Evolutionary conservation across 2,113 vertebrate species (phyloP).

Genomic region (Corvus moneduloides): DNA sequence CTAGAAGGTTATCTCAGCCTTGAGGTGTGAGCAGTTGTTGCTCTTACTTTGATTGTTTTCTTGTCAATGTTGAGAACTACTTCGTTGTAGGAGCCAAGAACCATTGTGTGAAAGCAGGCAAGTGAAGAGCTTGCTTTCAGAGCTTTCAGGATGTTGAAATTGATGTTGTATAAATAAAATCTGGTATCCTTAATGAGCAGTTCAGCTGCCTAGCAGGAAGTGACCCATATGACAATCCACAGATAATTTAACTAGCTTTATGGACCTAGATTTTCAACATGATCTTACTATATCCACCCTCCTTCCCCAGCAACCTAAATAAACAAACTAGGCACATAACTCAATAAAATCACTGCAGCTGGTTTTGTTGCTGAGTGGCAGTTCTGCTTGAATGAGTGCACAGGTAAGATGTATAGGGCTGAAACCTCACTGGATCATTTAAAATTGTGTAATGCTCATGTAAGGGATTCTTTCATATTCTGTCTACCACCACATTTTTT

Average conservation of each 20-base stretch:
- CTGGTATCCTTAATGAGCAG: conserved; percentile 32
- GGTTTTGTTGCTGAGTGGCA: neutral
- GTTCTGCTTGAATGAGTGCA: neutral
- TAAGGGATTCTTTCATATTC: neutral
- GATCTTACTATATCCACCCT: neutral
- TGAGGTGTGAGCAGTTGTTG: neutral
- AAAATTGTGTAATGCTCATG: neutral
- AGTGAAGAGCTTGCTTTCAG: neutral
- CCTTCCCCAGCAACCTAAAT: neutral
- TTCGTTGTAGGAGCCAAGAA: neutral
- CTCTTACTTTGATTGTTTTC: neutral
- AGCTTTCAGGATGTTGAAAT: neutral
- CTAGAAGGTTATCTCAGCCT: neutral
- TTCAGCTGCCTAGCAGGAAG: conserved; percentile 19
- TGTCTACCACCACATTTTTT: neutral
- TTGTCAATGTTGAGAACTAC: neutral
- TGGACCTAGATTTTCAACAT: neutral
- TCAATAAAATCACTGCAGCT: neutral
- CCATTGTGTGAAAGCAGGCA: neutral
- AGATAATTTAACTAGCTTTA: conserved; percentile 25
- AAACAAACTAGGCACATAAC: neutral
- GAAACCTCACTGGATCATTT: neutral
- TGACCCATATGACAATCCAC: neutral
- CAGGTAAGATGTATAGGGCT: neutral
- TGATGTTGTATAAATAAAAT: neutral